Evolutionary conservation across 2,888 invertebrate species (phyloP).

Genomic region (Noctua pronuba): DNA sequence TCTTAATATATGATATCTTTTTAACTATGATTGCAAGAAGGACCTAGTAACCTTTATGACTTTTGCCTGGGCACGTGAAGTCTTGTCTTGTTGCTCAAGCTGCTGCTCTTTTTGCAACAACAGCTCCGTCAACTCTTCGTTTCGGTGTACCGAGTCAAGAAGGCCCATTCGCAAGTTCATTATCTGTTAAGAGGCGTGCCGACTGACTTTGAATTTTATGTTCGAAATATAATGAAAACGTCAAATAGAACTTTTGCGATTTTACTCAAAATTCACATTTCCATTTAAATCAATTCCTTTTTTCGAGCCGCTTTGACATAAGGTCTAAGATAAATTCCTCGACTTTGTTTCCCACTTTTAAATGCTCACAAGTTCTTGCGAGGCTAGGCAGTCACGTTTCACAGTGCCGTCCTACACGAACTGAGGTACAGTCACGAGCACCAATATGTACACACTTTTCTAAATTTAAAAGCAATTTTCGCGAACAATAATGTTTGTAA

Average conservation of each 20-base stretch:
- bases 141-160: constrained; percentile 84
- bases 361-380: background rate
- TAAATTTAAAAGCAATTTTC: no score
- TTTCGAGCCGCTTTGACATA: background rate
- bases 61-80: constrained; percentile 91
- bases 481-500: no score
- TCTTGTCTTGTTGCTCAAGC: constrained; percentile 90
- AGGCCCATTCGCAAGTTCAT: constrained; percentile 85
- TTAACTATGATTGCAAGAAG: constrained; percentile 63
- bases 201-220: background rate
- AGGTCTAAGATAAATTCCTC: background rate
- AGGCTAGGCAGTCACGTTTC: background rate
- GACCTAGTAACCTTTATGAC: constrained; percentile 88
- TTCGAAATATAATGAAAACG: background rate
- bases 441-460: no score
- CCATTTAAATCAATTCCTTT: background rate
- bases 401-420: background rate
- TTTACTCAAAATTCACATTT: background rate
- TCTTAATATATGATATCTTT: constrained; percentile 9
- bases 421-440: no score
- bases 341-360: no score
- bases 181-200: constrained; percentile 73
- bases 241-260: background rate
- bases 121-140: constrained; percentile 86
- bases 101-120: constrained; percentile 90